Conservation (phyloP, 2,113 vertebrate species). For the Ameiurus melas region DNA sequence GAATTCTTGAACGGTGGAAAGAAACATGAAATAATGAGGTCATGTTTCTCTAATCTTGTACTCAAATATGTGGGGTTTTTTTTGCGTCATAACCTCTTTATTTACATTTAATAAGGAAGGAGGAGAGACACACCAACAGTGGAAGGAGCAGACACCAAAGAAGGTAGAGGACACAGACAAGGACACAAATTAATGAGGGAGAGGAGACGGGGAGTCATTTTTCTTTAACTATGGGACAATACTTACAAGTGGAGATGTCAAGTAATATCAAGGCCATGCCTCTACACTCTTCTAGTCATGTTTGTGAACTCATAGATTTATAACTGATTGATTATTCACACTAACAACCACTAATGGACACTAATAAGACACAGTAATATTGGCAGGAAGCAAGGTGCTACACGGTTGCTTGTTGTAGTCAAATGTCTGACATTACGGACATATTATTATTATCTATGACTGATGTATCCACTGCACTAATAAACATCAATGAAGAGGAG, state of each 20-base stretch:
- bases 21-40: constrained; percentile 4
- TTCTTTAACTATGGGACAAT: background rate
- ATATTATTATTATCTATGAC: constrained; percentile 5
- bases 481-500: background rate
- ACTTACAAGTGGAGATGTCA: background rate
- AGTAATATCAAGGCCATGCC: background rate
- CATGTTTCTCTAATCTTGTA: constrained; percentile 12
- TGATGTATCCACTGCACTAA: background rate
- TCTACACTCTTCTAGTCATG: background rate
- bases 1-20: background rate
- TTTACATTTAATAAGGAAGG: background rate
- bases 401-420: background rate
- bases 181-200: background rate
- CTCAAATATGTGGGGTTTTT: constrained; percentile 9
- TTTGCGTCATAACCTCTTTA: background rate
- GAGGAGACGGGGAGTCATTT: no score
- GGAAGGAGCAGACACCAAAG: no score
- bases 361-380: background rate
- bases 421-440: background rate
- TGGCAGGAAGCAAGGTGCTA: background rate
- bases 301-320: background rate
- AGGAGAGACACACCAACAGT: background rate
- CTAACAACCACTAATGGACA: background rate
- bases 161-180: background rate
- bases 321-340: constrained; percentile 4